Evolutionary conservation across 2,888 invertebrate species (phyloP), one percentile per base, ranked within the genome.

Genomic region (Notocelia uddmanniana): DNA sequence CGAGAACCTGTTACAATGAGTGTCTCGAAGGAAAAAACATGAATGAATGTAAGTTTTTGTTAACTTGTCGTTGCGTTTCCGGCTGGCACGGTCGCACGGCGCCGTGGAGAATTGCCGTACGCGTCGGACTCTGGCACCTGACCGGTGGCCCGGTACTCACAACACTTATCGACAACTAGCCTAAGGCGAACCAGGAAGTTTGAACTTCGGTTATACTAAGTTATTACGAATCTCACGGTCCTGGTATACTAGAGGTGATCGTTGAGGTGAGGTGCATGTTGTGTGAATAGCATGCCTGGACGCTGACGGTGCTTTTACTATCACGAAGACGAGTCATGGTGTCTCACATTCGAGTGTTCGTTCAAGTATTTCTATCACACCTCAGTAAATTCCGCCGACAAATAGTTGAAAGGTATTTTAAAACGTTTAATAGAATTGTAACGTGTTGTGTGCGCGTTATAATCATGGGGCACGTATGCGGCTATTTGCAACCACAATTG

Each of bases 21-120:
- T 78, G 81, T 78, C 83, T 83, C 82, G 80, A 84, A 89, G 80
- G 84, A 90, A 92, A 90, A 91, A 85, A 74, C 83, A 89, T 92
- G 91, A 92, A 92, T 91, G 92, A 88, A 89, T 89, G 87, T 87
- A 79, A 86, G 89, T 93, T 93, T 93, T 93, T 93, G 92, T 93
- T 84, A 83, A 91, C 91, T 90, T 92, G 92, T 92, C 91, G 86
- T 85, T 91, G 85, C 83, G 88, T 92, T 93, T 93, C 93, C 93
- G 92, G 91, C 85, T 83, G 82, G 81, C 80, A 85, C 81, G 85
- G 86, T 85, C 86, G 85, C 85, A 86, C 85, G 85, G 84, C 82
- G 83, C 85, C 93, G 92, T 93, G 91, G 88, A 87, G 90, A 93
- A 93, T 93, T 86, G 91, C 74, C 82, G 89, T 89, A 93, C 93